Percentiles rank a stretch among this genome's conserved stretches.
These are phyloP conservation scores for Muscidifurax raptorellus DNA, from an alignment of 1,140 invertebrate genomes.

Conservation along the genomic window DNA sequence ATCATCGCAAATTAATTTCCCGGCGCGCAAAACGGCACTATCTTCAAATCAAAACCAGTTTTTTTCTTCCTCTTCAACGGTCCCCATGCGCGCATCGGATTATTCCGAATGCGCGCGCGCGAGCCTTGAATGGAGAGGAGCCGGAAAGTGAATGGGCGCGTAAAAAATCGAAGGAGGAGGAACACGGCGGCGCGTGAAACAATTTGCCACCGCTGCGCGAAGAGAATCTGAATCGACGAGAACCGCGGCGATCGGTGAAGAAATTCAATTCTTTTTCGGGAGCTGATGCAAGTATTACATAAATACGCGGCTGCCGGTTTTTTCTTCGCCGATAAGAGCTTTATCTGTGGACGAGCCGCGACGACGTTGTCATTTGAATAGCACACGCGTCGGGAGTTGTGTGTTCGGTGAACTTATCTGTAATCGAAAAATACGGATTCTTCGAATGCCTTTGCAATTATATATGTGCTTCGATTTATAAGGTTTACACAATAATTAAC, in stretches of 20 bases:
- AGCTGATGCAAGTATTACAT: not conserved
- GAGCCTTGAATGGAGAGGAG: slow-evolving; percentile 36
- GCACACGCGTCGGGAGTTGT: too few relatives aligned
- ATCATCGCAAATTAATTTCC: slow-evolving; percentile 5
- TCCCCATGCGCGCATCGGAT: slow-evolving; percentile 3
- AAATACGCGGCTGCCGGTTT: not conserved
- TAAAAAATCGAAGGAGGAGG: not conserved
- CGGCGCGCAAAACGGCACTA: not conserved
- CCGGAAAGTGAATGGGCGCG: slow-evolving; percentile 32
- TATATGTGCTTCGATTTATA: too few relatives aligned
- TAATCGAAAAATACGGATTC: too few relatives aligned
- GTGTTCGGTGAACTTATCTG: too few relatives aligned
- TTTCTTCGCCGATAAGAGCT: not conserved
- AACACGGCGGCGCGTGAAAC: slow-evolving; percentile 19
- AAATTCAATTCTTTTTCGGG: not conserved
- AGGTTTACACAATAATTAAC: too few relatives aligned
- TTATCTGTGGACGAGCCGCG: not conserved
- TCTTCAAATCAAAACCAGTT: slow-evolving; percentile 25
- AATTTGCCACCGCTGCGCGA: slow-evolving; percentile 17
- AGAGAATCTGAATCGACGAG: not conserved
- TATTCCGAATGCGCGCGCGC: slow-evolving; percentile 38
- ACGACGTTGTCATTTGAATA: too few relatives aligned
- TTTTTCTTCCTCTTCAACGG: not conserved
- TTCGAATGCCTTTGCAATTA: too few relatives aligned
- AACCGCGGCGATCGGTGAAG: not conserved